Evolutionary conservation across 2,113 vertebrate genomes (phyloP), one percentile per base, ranked within the genome.

Genomic region (Mastomys coucha): DNA sequence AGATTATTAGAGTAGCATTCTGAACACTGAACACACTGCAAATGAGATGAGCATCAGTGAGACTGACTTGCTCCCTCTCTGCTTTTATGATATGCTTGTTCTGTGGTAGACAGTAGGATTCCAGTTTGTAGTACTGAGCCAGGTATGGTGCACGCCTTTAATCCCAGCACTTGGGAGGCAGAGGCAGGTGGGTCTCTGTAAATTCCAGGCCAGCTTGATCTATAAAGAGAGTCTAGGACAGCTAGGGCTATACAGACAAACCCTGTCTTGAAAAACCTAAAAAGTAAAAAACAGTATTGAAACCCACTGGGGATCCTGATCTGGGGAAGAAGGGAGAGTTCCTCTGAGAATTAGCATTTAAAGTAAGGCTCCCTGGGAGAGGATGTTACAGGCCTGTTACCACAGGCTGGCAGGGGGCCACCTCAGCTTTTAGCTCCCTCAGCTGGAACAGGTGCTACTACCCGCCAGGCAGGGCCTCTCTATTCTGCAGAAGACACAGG

Each of bases 401-500:
- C 28, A 10, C 4, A 3, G 7, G n/a, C 22, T 28, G 0, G 45
- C 60, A 26, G 14, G 53, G 1, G 7, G 89, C 49, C 92, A 22
- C 2, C 0, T 17, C 76, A 69, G 22, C 63, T 95, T 28, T 89
- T 88, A 28, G 26, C 42, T 12, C 75, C 24, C 49, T 96, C 76
- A 63, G 20, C 63, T 65, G n/a, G 65, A 24, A 10, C 45, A 72
- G 58, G 28, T 28, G 63, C 91, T 58, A 77, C 56, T 89, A 60
- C 39, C 28, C 8, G 51, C 51, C 24, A 93, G 56, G 87, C 53
- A n/a, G 19, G 81, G 70, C 33, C 39, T 1, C 60, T 49, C 12
- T 49, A 4, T 72, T 95, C 86, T 91, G 53, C 82, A 93, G 53
- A 92, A 91, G 56, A 95, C 28, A 67, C 31, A 95, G 53, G 82